A percentile compares a stretch with the other conserved stretches of the same genome.
Evolutionary conservation across 2,888 invertebrate species (phyloP).

Genomic region (Pseudococcus longispinus): DNA sequence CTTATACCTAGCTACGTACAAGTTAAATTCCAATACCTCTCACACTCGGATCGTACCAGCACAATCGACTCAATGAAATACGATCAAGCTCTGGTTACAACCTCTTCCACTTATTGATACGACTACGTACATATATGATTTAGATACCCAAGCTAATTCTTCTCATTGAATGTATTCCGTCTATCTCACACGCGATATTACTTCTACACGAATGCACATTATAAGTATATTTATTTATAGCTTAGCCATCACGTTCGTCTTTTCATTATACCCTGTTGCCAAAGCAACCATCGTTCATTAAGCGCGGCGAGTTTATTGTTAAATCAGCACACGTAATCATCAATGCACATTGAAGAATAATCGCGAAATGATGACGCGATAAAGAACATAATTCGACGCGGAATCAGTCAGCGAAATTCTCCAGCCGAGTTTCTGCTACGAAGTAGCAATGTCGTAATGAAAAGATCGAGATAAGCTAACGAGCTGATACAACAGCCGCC

Average conservation of each 20-base stretch:
- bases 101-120: no score
- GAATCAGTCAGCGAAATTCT: not conserved
- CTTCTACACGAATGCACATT: not conserved
- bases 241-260: not conserved
- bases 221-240: not conserved
- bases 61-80: not conserved
- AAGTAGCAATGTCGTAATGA: not conserved
- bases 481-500: not conserved
- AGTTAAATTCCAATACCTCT: not conserved
- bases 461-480: not conserved
- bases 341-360: not conserved
- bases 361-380: not conserved
- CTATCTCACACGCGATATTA: not conserved
- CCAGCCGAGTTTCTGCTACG: not conserved
- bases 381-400: not conserved
- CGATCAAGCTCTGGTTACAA: not conserved
- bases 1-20: not conserved
- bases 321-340: not conserved
- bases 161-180: not conserved
- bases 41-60: no score
- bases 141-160: not conserved
- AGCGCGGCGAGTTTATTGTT: not conserved
- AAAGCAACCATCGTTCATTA: not conserved
- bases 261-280: not conserved
- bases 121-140: not conserved